Evolutionary conservation across 2,888 invertebrate genomes (phyloP).

Genomic region (Congeria kusceri): DNA sequence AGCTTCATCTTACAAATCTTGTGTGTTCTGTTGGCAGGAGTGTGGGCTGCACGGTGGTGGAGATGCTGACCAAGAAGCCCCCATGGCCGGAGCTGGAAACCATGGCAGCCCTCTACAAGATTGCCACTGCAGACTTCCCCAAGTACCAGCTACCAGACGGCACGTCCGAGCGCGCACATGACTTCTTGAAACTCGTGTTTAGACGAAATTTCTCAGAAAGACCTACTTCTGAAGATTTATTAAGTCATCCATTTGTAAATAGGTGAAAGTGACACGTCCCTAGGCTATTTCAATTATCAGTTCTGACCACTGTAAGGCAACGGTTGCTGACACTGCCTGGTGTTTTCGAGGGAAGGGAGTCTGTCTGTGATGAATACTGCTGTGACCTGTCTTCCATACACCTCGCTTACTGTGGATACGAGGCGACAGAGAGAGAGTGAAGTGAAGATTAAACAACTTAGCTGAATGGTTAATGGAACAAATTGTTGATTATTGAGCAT

Average conservation of each 20-base stretch:
- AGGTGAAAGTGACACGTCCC: conserved; percentile 41
- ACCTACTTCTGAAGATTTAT: conserved; percentile 80
- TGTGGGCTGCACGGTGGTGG: conserved; percentile 85
- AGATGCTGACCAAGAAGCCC: conserved; percentile 85
- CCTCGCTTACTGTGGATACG: no score
- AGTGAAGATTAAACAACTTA: no score
- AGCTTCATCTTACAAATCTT: no score
- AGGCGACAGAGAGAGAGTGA: no score
- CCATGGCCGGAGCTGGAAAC: conserved; percentile 85
- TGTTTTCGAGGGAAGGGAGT: no score
- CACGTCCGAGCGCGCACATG: conserved; percentile 71
- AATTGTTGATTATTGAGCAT: no score
- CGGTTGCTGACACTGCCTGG: no score
- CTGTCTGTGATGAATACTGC: no score
- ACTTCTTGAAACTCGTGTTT: conserved; percentile 82
- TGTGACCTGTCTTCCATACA: no score
- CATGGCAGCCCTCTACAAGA: conserved; percentile 85
- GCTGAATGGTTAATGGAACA: no score
- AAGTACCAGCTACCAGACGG: conserved; percentile 80
- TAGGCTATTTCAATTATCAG: no score
- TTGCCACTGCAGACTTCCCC: conserved; percentile 83
- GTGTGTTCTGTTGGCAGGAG: conserved; percentile 80
- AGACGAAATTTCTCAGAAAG: conserved; percentile 75
- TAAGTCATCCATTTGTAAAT: conserved; percentile 63
- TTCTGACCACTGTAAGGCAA: no score